phyloP scores from a whole-genome alignment of 2,113 vertebrate genomes.

The Theristicus caerulescens region DNA sequence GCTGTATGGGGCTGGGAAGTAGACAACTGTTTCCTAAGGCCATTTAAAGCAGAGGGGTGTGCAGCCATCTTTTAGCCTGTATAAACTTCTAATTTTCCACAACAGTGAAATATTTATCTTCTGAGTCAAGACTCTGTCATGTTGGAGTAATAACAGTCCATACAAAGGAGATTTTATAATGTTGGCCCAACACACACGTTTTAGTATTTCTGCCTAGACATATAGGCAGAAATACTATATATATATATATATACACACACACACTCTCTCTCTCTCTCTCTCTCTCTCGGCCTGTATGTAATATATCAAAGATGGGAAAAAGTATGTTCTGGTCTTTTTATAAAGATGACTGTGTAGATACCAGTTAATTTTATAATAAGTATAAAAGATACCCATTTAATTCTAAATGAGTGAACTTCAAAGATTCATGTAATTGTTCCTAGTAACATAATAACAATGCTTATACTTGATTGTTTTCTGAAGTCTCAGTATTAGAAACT shows the following conservation, averaged over 20 bases:
- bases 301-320: no score
- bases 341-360: background rate
- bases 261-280: no score
- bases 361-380: background rate
- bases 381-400: background rate
- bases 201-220: background rate
- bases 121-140: background rate
- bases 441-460: fast-evolving
- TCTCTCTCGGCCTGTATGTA: no score
- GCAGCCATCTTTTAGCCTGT: background rate
- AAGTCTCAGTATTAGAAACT: background rate
- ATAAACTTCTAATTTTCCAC: background rate
- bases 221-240: background rate
- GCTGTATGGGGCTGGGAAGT: background rate
- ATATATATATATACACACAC: no score
- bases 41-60: background rate
- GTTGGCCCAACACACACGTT: background rate
- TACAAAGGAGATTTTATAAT: background rate
- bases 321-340: background rate
- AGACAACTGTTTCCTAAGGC: background rate
- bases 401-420: background rate
- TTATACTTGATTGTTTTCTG: background rate
- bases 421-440: background rate
- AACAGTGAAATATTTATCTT: background rate
- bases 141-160: background rate